Percentiles rank a stretch among this genome's conserved stretches.
phyloP scores from a whole-genome alignment of 2,888 invertebrate species.

The Lycophotia porphyrea region DNA sequence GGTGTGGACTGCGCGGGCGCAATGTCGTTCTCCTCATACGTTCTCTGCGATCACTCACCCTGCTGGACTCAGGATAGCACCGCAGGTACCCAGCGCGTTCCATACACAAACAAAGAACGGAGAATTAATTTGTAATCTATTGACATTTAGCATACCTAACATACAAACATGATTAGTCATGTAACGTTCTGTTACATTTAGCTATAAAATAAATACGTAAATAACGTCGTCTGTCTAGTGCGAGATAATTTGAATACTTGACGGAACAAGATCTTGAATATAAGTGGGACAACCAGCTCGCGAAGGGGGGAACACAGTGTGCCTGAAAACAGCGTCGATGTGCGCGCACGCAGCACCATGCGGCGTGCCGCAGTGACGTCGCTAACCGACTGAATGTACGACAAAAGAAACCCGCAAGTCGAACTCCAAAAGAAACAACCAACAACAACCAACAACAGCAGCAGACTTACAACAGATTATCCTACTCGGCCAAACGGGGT shows the following conservation, averaged over 20 bases:
- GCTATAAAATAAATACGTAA: neutral
- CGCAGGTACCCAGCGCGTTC: no score
- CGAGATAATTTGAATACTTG: neutral
- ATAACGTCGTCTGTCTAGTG: neutral
- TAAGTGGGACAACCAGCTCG: neutral
- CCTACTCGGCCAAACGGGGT: neutral
- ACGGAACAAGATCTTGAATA: neutral
- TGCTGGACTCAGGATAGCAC: no score
- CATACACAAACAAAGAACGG: no score
- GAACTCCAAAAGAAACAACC: neutral
- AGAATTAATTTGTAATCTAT: no score
- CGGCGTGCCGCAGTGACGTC: neutral
- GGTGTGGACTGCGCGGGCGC: no score
- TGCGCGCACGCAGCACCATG: neutral
- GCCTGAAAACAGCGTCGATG: neutral
- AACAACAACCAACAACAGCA: no score
- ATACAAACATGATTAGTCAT: no score
- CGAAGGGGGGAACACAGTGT: neutral
- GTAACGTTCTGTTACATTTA: no score
- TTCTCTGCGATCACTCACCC: no score
- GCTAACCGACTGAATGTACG: neutral
- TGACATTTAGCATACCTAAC: no score
- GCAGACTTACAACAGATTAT: neutral
- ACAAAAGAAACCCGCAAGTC: neutral
- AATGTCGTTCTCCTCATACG: no score